Base-by-base conservation (phyloP, 2,113 vertebrate species). In the Cynocephalus volans region DNA sequence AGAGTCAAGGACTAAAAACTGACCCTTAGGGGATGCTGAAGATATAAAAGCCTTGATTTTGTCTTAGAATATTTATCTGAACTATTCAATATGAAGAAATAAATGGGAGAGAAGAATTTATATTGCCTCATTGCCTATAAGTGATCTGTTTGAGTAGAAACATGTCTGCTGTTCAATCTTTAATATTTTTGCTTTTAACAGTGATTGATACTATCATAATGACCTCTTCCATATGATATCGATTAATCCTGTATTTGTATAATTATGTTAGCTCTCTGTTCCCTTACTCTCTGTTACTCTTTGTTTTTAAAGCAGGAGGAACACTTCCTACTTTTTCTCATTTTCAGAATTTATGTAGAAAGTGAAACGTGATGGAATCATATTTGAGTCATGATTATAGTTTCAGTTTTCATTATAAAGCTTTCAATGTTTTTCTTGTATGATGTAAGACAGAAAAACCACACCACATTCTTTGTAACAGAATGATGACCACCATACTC, bases 261-360 rank as follows among this genome's bases (percentile, higher is more conserved):
- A 86, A 41, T 67, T 56, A 17, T 62, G 79, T 95, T 93, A 80
- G n/a, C n/a, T 75, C 76, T 88, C 28, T 96, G 52, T 93, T 89
- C 41, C 18, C 41, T 80, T n/a, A n/a, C n/a, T n/a, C n/a, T n/a
- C n/a, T n/a, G n/a, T n/a, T n/a, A n/a, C n/a, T n/a, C n/a, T n/a
- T n/a, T 89, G 21, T 87, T 95, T 90, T 82, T 94, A 91, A 82
- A 95, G 72, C 31, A 41, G 77, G 92, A 90, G 56, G 81, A 94
- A 83, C 41, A 70, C 95, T 96, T 93, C 60, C 54, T 87, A 48
- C 50, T 87, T 82, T 88, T 94, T 48, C 64, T 92, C 69, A 62
- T 96, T 93, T 95, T 93, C 52, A 69, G 48, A 83, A 48, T 96
- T 97, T 92, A 95, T 88, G 82, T 83, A 95, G 96, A 98, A 96